phyloP scores from a whole-genome alignment of 2,113 vertebrate genomes.

The Stigmatopora argus region DNA sequence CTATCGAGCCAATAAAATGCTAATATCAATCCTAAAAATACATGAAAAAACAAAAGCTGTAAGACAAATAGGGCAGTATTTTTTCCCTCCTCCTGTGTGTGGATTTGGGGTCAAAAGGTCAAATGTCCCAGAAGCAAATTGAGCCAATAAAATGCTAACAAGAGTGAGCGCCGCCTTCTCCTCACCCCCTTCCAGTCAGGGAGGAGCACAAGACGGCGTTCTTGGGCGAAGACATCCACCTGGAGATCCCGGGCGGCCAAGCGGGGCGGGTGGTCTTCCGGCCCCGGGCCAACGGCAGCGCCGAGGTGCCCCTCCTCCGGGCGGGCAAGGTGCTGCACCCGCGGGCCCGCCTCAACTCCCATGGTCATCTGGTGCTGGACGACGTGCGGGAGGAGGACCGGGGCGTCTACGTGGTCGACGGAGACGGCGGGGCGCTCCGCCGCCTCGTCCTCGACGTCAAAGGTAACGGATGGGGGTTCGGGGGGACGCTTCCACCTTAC shows the following conservation, averaged over 20 bases:
- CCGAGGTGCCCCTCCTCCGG: constrained; percentile 44
- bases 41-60: too few species aligned
- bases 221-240: constrained; percentile 67
- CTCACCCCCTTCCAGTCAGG: constrained; percentile 35
- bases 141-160: too few species aligned
- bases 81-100: too few species aligned
- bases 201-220: constrained; percentile 58
- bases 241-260: constrained; percentile 38
- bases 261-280: constrained; percentile 56
- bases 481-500: too few species aligned
- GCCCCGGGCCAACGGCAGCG: constrained; percentile 16
- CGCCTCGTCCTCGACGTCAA: constrained; percentile 54
- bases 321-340: constrained; percentile 22
- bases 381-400: constrained; percentile 67
- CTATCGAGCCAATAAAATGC: too few species aligned
- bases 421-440: constrained; percentile 14
- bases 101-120: too few species aligned
- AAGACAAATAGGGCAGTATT: too few species aligned
- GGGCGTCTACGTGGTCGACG: constrained; percentile 62
- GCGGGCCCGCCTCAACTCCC: constrained; percentile 29
- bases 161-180: not conserved
- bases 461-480: constrained; percentile 34
- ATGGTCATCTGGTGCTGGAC: constrained; percentile 60
- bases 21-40: too few species aligned
- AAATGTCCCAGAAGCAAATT: too few species aligned